phyloP scores from a whole-genome alignment of 92 coral and sea anemone genomes.

The Zoanthus sociatus region DNA sequence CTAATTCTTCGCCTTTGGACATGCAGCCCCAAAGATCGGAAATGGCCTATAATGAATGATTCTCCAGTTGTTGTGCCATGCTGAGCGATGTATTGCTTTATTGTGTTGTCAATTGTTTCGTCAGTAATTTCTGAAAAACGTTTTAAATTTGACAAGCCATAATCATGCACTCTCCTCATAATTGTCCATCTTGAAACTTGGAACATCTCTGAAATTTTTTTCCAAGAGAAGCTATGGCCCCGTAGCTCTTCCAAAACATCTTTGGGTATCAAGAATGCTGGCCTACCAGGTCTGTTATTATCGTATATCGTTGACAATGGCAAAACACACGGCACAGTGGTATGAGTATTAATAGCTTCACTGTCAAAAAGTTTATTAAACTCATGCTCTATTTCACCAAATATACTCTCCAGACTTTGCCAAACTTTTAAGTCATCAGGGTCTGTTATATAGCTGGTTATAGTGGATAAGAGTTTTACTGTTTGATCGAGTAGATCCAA shows the following conservation, averaged over 20 bases:
- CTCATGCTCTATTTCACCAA: slow-evolving; percentile 5
- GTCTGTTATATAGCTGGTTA: not conserved
- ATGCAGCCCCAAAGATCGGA: not conserved
- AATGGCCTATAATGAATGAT: slow-evolving; percentile 26
- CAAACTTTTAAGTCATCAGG: not conserved
- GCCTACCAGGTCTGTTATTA: slow-evolving; percentile 5
- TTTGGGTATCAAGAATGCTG: not conserved
- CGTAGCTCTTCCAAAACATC: slow-evolving; percentile 16
- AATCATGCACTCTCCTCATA: slow-evolving; percentile 63
- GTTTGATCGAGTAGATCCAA: not conserved
- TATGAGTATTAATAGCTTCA: slow-evolving; percentile 3
- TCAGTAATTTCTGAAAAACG: slow-evolving; percentile 64
- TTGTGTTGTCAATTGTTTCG: slow-evolving; percentile 59
- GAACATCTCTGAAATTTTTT: slow-evolving; percentile 54
- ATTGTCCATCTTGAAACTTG: slow-evolving; percentile 73
- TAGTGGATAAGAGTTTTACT: not conserved
- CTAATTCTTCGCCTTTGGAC: not conserved
- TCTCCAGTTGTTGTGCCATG: slow-evolving; percentile 77
- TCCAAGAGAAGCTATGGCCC: not conserved
- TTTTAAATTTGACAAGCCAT: slow-evolving; percentile 53
- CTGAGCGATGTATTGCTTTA: slow-evolving; percentile 68
- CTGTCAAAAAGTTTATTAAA: slow-evolving; percentile 17
- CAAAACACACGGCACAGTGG: slow-evolving; percentile 2
- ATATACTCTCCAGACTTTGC: not conserved
- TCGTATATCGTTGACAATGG: slow-evolving; percentile 7